These are phyloP conservation scores for Cuniculus paca DNA, from an alignment of 2,797 vertebrate species.

Conservation along the genomic window DNA sequence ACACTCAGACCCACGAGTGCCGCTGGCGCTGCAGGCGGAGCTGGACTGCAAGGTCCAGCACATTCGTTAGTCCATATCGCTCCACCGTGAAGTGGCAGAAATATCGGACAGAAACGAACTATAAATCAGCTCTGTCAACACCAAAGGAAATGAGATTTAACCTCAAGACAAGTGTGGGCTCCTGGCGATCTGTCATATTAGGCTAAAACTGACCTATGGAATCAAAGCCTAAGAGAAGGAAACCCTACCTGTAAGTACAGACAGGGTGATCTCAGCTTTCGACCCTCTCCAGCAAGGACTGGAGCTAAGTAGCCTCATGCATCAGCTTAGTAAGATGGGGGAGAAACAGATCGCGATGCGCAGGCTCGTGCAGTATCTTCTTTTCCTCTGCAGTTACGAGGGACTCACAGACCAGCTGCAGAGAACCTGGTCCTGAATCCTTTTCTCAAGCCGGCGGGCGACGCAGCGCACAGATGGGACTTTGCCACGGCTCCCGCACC, in stretches of 20 bases:
- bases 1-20: neutral
- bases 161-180: slow-evolving; percentile 46
- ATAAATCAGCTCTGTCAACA: slow-evolving; percentile 53
- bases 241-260: neutral
- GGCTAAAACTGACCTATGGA: neutral
- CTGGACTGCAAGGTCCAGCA: neutral
- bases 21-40: neutral
- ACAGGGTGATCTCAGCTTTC: neutral
- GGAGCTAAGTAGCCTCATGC: neutral
- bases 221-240: slow-evolving; percentile 23
- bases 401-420: neutral
- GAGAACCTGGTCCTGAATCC: slow-evolving; percentile 38
- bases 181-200: slow-evolving; percentile 62
- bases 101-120: slow-evolving; percentile 29
- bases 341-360: neutral
- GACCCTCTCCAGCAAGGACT: neutral
- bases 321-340: neutral
- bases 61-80: neutral
- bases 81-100: slow-evolving; percentile 10
- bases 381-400: neutral
- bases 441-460: slow-evolving; percentile 70
- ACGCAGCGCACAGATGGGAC: slow-evolving; percentile 50
- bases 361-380: neutral
- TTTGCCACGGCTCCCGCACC: slow-evolving; percentile 66
- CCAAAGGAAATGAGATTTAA: slow-evolving; percentile 67